Base-by-base conservation (phyloP, 2,888 invertebrate genomes). In the Petrolisthes manimaculis region DNA sequence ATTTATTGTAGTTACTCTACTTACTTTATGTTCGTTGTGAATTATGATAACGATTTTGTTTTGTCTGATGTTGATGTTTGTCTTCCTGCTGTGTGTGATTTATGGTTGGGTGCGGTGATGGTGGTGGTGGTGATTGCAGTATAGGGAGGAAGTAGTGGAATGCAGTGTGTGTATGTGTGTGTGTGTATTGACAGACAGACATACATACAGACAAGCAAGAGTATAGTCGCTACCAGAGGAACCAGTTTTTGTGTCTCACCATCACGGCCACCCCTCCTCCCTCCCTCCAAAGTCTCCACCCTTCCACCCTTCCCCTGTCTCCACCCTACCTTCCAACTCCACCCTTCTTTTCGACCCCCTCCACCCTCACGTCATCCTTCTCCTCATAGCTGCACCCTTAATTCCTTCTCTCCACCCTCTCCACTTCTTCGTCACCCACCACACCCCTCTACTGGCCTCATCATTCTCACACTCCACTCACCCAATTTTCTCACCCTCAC, bases 391-490 rank as follows among this genome's bases (percentile, higher is more conserved):
- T 21, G 53, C 74, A 8, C 80, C 4, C 53, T 81, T 1, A 55
- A 67, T 0, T 67, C 78, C 75, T n/a, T 37, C 1, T 18, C 6
- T 0, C 56, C 37, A 18, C 61, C 21, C 61, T 51, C 61, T 21
- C 56, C 9, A n/a, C 37, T 4, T 37, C 77, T 18, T 54, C 37
- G 21, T 5, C 80, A 6, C 14, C 24, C n/a, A 14, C 24, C n/a
- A 14, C 77, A 21, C 77, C 77, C 77, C 77, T 75, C 77, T 24
- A 75, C 77, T 12, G 14, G 14, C 77, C 37, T 21, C 79, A 12
- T 21, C 79, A 12, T 79, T 54, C 55, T 14, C 53, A 14, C 18
- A 3, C 53, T 53, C 79, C 79, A 14, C 77, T 24, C 77, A n/a
- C 21, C 37, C 14, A 21, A n/a, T 75, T 24, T 24, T 21, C 37